phyloP scores from a whole-genome alignment of 2,797 vertebrate species.

The Gadopsis marmoratus region DNA sequence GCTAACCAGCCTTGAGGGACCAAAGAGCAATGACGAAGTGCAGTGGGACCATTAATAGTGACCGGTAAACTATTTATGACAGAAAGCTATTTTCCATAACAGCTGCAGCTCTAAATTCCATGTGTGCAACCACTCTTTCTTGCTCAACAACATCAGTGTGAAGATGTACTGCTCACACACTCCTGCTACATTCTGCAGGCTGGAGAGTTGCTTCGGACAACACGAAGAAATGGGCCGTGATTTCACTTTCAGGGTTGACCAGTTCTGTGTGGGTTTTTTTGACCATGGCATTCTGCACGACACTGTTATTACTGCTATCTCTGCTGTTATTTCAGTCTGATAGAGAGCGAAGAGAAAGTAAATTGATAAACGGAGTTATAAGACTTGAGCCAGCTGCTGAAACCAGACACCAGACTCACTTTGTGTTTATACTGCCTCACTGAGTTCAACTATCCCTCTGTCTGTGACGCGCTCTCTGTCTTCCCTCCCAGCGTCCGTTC shows the following conservation, averaged over 20 bases:
- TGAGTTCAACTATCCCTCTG: constrained; percentile 59
- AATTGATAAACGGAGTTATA: constrained; percentile 22
- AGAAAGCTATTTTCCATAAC: constrained; percentile 61
- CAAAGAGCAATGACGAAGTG: not conserved
- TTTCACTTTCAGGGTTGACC: constrained; percentile 48
- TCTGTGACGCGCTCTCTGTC: constrained; percentile 57
- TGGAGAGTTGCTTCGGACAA: constrained; percentile 8
- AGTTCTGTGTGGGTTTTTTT: constrained; percentile 10
- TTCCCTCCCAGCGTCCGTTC: constrained; percentile 70
- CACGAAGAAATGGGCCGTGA: not conserved
- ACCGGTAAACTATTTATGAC: constrained; percentile 52
- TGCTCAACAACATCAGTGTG: constrained; percentile 23
- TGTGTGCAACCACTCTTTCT: not conserved
- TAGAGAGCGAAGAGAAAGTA: not conserved
- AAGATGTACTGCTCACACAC: constrained; percentile 52
- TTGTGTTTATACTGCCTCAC: constrained; percentile 70
- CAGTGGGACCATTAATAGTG: constrained; percentile 34
- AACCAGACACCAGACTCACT: constrained; percentile 71
- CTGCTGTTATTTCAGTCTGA: constrained; percentile 20
- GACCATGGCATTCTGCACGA: not conserved
- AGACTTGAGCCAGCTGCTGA: constrained; percentile 68
- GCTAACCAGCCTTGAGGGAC: not conserved
- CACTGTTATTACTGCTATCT: not conserved
- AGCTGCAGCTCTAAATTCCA: constrained; percentile 52
- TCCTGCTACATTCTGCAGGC: constrained; percentile 68